Percentiles rank a stretch among this genome's conserved stretches.
Conservation (phyloP, 2,888 invertebrate species). For the Abrostola tripartita region DNA sequence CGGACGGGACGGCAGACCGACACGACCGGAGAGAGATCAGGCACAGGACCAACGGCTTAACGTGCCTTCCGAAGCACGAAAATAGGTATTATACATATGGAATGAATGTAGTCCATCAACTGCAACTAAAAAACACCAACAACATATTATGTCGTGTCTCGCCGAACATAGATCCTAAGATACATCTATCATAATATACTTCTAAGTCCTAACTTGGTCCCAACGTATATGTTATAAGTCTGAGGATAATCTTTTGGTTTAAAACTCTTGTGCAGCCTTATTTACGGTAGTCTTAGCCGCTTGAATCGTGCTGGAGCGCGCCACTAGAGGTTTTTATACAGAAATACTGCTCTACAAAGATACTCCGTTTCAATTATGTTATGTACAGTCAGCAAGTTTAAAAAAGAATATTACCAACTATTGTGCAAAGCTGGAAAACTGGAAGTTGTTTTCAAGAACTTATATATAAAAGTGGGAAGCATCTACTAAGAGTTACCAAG, state of each 20-base stretch:
- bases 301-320: slow-evolving; percentile 60
- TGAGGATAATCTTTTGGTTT: slow-evolving; percentile 61
- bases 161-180: too few species aligned
- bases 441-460: slow-evolving; percentile 10
- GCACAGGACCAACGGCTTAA: too few species aligned
- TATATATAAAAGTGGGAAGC: too few species aligned
- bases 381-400: slow-evolving; percentile 28
- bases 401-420: background rate
- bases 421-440: background rate
- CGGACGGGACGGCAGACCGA: too few species aligned
- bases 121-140: too few species aligned
- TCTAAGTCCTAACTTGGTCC: slow-evolving; percentile 2
- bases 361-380: slow-evolving; percentile 52
- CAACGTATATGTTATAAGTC: slow-evolving; percentile 52
- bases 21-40: too few species aligned
- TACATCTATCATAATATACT: slow-evolving; percentile 17
- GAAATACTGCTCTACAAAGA: slow-evolving; percentile 51
- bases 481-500: too few species aligned
- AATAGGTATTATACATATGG: too few species aligned
- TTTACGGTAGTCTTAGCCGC: slow-evolving; percentile 63
- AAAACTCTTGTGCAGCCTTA: slow-evolving; percentile 61
- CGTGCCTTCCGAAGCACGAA: too few species aligned
- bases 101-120: too few species aligned
- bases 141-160: too few species aligned
- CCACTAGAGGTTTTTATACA: slow-evolving; percentile 58